Conservation (phyloP, 2,888 invertebrate genomes). For the Sericinus montela region DNA sequence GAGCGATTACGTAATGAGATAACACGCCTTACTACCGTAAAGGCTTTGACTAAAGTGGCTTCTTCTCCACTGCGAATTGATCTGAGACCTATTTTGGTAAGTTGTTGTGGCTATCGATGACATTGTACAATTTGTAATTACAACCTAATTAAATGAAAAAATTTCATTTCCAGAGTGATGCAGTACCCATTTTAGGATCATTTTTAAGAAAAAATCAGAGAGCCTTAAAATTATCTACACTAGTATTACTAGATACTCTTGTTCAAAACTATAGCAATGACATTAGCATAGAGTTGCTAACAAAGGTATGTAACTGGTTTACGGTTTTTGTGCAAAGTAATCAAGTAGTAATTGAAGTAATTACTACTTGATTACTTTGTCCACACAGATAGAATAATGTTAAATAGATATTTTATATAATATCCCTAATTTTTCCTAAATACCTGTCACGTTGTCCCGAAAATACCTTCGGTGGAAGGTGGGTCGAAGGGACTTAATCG, state of each 20-base stretch:
- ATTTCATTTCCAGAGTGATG: conserved; percentile 88
- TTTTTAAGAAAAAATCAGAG: conserved; percentile 98
- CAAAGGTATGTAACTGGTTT: conserved; percentile 72
- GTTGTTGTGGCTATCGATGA: conserved; percentile 20
- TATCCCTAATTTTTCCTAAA: too few species aligned
- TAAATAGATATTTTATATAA: too few species aligned
- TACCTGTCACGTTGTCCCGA: too few species aligned
- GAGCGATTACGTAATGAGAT: conserved; percentile 98
- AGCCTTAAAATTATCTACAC: conserved; percentile 93
- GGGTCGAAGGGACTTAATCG: too few species aligned
- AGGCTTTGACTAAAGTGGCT: conserved; percentile 96
- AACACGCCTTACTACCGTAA: conserved; percentile 96
- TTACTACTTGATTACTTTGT: too few species aligned
- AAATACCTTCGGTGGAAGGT: too few species aligned
- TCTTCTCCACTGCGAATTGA: conserved; percentile 93
- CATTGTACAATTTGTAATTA: conserved; percentile 16
- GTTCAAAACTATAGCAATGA: conserved; percentile 91
- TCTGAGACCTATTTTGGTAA: conserved; percentile 87
- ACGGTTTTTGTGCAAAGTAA: too few species aligned
- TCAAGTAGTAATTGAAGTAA: too few species aligned
- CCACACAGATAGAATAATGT: too few species aligned
- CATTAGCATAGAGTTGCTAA: conserved; percentile 85
- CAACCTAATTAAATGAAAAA: too few species aligned
- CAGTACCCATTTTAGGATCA: conserved; percentile 94
- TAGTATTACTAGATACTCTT: conserved; percentile 93